A percentile compares a stretch with the other conserved stretches of the same genome.
Conservation (phyloP, 1,140 invertebrate genomes). For the Danaus plexippus region DNA sequence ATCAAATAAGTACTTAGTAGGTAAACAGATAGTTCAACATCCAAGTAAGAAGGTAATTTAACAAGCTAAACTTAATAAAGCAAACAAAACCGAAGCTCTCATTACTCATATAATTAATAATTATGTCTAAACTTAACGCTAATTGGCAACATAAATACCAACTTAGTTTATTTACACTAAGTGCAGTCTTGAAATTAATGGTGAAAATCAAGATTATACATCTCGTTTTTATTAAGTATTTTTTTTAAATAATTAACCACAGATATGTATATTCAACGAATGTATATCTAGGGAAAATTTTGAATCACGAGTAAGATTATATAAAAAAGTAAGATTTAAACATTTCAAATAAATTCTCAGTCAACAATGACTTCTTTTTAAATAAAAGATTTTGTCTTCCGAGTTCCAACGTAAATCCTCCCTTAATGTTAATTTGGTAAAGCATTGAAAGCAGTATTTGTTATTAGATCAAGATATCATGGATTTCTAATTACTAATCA, state of each 20-base stretch:
- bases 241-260: slow-evolving; percentile 37
- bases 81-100: slow-evolving; percentile 39
- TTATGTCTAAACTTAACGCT: slow-evolving; percentile 8
- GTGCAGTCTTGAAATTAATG: slow-evolving; percentile 51
- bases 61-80: slow-evolving; percentile 26
- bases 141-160: slow-evolving; percentile 9
- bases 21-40: slow-evolving; percentile 29
- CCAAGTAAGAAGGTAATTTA: slow-evolving; percentile 23
- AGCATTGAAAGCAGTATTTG: too few species aligned
- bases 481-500: too few species aligned
- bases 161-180: slow-evolving; percentile 32
- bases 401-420: too few species aligned
- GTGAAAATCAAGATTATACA: slow-evolving; percentile 27
- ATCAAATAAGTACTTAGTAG: slow-evolving; percentile 39
- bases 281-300: slow-evolving; percentile 1
- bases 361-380: too few species aligned
- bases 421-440: too few species aligned
- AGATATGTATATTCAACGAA: slow-evolving; percentile 40
- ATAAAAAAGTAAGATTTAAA: not conserved
- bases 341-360: not conserved
- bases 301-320: not conserved
- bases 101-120: slow-evolving; percentile 27
- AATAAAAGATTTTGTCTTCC: too few species aligned
- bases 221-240: slow-evolving; percentile 19
- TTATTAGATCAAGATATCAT: too few species aligned